Conservation (phyloP, 2,888 invertebrate genomes). For the Nowickia ferox region DNA sequence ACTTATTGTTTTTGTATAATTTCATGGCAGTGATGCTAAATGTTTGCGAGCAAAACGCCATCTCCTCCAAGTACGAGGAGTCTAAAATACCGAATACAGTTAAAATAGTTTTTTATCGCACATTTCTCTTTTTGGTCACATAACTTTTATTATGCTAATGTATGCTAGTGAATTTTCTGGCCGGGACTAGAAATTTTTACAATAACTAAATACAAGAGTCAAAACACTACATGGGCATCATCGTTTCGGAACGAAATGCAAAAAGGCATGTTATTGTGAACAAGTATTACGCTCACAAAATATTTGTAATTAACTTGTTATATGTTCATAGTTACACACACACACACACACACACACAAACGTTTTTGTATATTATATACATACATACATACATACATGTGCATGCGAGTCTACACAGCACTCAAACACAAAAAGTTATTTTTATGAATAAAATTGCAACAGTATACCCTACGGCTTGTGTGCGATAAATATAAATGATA, state of each 20-base stretch:
- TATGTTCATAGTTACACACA: slow-evolving; percentile 20
- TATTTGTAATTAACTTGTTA: slow-evolving; percentile 68
- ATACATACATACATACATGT: not conserved
- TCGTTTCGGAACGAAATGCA: slow-evolving; percentile 1
- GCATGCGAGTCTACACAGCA: slow-evolving; percentile 7
- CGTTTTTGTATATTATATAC: not conserved
- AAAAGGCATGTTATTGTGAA: slow-evolving; percentile 35
- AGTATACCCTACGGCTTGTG: slow-evolving; percentile 55
- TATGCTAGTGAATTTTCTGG: not conserved
- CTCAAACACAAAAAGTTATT: slow-evolving; percentile 27
- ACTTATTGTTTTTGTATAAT: slow-evolving; percentile 44
- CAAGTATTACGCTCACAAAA: slow-evolving; percentile 53
- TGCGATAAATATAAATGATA: slow-evolving; percentile 66
- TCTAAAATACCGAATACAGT: too few relatives aligned
- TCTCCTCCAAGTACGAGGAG: not conserved
- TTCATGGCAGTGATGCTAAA: slow-evolving; percentile 40
- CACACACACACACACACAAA: not conserved
- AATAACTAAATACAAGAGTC: not conserved
- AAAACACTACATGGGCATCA: slow-evolving; percentile 29
- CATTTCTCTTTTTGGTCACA: not conserved
- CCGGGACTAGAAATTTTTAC: not conserved
- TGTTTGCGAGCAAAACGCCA: not conserved
- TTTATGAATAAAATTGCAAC: slow-evolving; percentile 63
- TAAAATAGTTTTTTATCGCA: not conserved
- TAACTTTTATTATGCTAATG: not conserved